Conservation (phyloP, 2,797 vertebrate species). For the Phoxinus dragarum region DNA sequence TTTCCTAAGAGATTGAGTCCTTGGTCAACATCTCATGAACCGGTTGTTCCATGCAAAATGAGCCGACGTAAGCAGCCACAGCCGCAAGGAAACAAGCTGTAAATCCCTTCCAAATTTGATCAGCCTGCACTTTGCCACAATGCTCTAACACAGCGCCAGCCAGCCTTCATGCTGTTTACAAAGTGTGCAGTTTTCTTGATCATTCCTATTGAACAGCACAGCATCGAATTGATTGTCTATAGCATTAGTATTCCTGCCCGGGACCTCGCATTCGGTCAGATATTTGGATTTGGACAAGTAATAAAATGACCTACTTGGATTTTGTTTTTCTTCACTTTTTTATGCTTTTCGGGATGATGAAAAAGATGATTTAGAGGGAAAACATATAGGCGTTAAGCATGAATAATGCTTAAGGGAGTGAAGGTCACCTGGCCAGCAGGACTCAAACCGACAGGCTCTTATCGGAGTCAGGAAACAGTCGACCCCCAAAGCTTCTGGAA, state of each 20-base stretch:
- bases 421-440: conserved; percentile 78
- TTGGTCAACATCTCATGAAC: conserved; percentile 70
- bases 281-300: conserved; percentile 70
- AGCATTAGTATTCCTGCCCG: conserved; percentile 78
- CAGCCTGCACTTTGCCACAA: conserved; percentile 75
- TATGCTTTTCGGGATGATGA: conserved; percentile 38
- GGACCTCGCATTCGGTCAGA: conserved; percentile 57
- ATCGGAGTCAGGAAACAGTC: conserved; percentile 71
- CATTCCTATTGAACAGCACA: conserved; percentile 79
- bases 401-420: conserved; percentile 71
- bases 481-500: conserved; percentile 62
- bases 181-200: conserved; percentile 79
- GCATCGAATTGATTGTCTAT: conserved; percentile 73
- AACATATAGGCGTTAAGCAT: conserved; percentile 68
- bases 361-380: conserved; percentile 50
- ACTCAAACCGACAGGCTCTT: conserved; percentile 70
- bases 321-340: conserved; percentile 48
- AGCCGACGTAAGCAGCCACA: conserved; percentile 67
- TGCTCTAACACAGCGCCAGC: conserved; percentile 69
- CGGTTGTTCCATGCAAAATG: conserved; percentile 60
- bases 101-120: conserved; percentile 80
- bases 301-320: conserved; percentile 72
- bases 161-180: conserved; percentile 71
- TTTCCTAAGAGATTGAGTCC: conserved; percentile 68
- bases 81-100: conserved; percentile 68